Evolutionary conservation across 2,888 invertebrate species (phyloP).

Genomic region (Chydorus sphaericus): DNA sequence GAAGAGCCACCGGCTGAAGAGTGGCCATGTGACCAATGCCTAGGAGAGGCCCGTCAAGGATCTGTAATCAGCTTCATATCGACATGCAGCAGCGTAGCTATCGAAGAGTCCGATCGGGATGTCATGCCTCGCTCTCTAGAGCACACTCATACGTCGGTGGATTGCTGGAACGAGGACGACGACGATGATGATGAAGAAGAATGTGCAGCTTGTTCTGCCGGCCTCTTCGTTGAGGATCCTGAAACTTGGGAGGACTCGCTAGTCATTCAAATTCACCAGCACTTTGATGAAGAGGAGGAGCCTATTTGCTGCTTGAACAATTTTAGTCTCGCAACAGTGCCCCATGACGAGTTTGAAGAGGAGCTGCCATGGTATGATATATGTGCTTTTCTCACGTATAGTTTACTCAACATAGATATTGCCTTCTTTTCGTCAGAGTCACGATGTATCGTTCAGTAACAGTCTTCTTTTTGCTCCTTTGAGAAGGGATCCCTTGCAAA

Average conservation of each 20-base stretch:
- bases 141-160: not conserved
- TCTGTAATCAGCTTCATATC: not conserved
- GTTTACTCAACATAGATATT: too few species aligned
- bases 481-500: too few species aligned
- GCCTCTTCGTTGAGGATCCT: not conserved
- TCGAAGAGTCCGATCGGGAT: too few species aligned
- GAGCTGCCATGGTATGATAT: too few species aligned
- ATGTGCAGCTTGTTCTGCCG: not conserved
- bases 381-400: too few species aligned
- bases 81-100: not conserved
- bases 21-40: not conserved
- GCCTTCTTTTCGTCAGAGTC: too few species aligned
- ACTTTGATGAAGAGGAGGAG: not conserved
- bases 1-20: not conserved
- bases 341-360: too few species aligned
- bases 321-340: too few species aligned
- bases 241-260: not conserved
- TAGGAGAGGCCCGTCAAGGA: not conserved
- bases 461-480: too few species aligned
- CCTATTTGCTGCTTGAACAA: too few species aligned
- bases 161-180: not conserved
- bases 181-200: not conserved
- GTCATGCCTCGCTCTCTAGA: not conserved
- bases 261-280: not conserved
- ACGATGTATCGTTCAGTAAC: too few species aligned